phyloP scores from a whole-genome alignment of 2,888 invertebrate genomes.

The Macropis europaea region DNA sequence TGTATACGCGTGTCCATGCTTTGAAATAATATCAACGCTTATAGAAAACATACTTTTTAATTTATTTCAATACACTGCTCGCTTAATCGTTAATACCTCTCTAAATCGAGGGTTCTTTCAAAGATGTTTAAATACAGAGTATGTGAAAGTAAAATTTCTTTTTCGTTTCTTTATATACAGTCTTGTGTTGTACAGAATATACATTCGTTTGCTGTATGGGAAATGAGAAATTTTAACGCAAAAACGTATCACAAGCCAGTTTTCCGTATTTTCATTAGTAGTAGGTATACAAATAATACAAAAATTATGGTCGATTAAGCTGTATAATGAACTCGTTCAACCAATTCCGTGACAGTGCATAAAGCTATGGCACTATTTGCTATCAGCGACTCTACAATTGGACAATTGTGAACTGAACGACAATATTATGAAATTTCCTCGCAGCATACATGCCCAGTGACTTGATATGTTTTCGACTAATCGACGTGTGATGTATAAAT shows the following conservation, averaged over 20 bases:
- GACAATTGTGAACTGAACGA: slow-evolving; percentile 8
- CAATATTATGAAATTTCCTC: slow-evolving; percentile 13
- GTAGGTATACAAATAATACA: slow-evolving; percentile 44
- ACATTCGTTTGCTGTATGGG: slow-evolving; percentile 52
- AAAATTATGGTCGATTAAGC: slow-evolving; percentile 4
- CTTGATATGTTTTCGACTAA: slow-evolving; percentile 58
- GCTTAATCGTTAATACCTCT: slow-evolving; percentile 15
- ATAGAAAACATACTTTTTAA: slow-evolving; percentile 36
- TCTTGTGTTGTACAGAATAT: slow-evolving; percentile 68
- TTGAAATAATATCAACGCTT: neutral
- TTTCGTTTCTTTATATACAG: slow-evolving; percentile 67
- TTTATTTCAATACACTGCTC: slow-evolving; percentile 20
- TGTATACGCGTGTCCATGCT: neutral
- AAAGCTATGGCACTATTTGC: slow-evolving; percentile 52
- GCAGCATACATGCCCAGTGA: neutral
- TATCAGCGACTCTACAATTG: slow-evolving; percentile 13
- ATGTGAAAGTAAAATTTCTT: slow-evolving; percentile 64
- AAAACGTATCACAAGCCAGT: slow-evolving; percentile 54
- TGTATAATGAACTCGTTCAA: slow-evolving; percentile 16
- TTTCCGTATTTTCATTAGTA: slow-evolving; percentile 7
- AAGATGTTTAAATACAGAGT: slow-evolving; percentile 40
- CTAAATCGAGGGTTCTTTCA: slow-evolving; percentile 20
- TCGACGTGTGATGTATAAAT: slow-evolving; percentile 27
- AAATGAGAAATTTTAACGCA: slow-evolving; percentile 41
- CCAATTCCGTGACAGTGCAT: slow-evolving; percentile 32